These are phyloP conservation scores for Mamestra brassicae DNA, from an alignment of 2,888 invertebrate genomes.

Conservation along the genomic window DNA sequence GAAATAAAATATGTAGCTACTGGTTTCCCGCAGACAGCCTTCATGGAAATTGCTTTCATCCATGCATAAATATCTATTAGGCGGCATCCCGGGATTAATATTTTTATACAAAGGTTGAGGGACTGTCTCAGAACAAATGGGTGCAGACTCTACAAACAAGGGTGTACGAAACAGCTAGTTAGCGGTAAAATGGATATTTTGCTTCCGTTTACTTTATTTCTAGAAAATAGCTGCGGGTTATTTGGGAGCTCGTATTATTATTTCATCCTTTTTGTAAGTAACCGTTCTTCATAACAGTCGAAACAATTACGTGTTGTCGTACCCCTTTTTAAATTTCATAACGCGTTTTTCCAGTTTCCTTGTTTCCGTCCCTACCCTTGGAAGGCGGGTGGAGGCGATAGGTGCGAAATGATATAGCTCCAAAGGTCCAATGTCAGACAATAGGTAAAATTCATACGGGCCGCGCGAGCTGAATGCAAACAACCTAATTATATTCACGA, in stretches of 20 bases:
- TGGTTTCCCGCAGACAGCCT: slow-evolving; percentile 72
- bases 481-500: slow-evolving; percentile 85
- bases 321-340: slow-evolving; percentile 83
- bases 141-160: slow-evolving; percentile 85
- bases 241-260: slow-evolving; percentile 56
- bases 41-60: slow-evolving; percentile 85
- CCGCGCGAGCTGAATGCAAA: slow-evolving; percentile 86
- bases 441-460: slow-evolving; percentile 90
- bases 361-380: slow-evolving; percentile 69
- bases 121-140: slow-evolving; percentile 79
- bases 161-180: slow-evolving; percentile 78
- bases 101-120: slow-evolving; percentile 84
- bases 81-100: slow-evolving; percentile 85
- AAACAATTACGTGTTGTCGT: slow-evolving; percentile 62
- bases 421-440: slow-evolving; percentile 90
- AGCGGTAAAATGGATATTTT: slow-evolving; percentile 77
- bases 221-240: slow-evolving; percentile 65
- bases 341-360: slow-evolving; percentile 75
- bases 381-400: slow-evolving; percentile 76
- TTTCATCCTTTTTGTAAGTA: slow-evolving; percentile 59
- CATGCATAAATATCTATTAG: slow-evolving; percentile 90
- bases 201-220: slow-evolving; percentile 74
- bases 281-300: slow-evolving; percentile 56
- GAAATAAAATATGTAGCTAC: slow-evolving; percentile 70
- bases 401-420: slow-evolving; percentile 90